Percentiles rank a stretch among this genome's conserved stretches.
These are phyloP conservation scores for Pteronotus mesoamericanus DNA, from an alignment of 2,797 vertebrate genomes.

Conservation along the genomic window DNA sequence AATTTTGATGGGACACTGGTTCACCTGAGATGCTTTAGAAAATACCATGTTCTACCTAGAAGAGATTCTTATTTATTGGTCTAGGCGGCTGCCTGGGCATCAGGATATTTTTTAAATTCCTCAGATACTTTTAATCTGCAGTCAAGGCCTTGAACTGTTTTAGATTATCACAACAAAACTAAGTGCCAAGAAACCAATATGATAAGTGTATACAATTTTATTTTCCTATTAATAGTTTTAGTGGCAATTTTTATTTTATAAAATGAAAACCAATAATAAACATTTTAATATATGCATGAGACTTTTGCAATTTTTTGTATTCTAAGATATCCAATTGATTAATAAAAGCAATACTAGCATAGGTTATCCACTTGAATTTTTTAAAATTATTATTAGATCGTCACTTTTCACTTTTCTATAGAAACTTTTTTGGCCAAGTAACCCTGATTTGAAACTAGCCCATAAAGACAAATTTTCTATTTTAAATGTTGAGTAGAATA, in stretches of 20 bases:
- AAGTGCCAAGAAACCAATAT: neutral
- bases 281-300: neutral
- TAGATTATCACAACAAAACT: neutral
- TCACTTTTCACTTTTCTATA: neutral
- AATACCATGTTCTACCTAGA: neutral
- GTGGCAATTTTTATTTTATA: constrained; percentile 12
- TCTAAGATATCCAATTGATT: neutral
- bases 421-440: constrained; percentile 23
- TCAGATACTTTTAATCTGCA: neutral
- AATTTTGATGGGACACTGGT: neutral
- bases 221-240: neutral
- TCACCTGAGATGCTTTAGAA: neutral
- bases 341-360: neutral
- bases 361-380: neutral
- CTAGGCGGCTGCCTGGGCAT: neutral
- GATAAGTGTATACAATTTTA: neutral
- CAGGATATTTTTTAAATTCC: neutral
- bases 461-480: neutral
- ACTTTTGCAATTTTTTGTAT: neutral
- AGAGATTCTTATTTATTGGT: neutral
- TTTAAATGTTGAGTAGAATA: neutral
- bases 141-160: neutral
- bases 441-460: neutral
- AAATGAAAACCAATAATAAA: neutral
- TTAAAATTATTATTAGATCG: neutral